These are phyloP conservation scores for Ochropacha duplaris DNA, from an alignment of 2,888 invertebrate genomes.

Conservation along the genomic window DNA sequence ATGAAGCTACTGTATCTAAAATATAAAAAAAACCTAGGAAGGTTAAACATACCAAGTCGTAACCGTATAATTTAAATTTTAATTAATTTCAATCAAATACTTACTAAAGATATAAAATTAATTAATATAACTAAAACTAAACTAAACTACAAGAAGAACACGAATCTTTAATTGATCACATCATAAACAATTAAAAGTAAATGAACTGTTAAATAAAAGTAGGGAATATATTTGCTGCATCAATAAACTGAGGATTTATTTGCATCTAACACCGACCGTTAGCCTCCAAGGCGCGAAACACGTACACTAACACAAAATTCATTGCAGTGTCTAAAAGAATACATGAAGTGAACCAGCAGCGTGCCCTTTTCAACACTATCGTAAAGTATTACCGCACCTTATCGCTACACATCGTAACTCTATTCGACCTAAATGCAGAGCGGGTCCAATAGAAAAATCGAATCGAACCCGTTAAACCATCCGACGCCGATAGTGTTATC, in stretches of 20 bases:
- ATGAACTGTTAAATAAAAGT: no score
- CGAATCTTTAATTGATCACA: no score
- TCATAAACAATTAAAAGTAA: no score
- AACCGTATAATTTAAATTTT: no score
- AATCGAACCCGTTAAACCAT: slow-evolving; percentile 61
- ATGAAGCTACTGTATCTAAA: no score
- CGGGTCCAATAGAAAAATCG: slow-evolving; percentile 68
- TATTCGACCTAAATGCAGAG: slow-evolving; percentile 57
- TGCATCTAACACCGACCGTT: background rate
- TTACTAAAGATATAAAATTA: no score
- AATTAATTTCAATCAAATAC: no score
- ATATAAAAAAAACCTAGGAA: no score
- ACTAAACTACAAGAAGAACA: no score
- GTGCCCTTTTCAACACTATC: slow-evolving; percentile 34
- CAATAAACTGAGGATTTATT: background rate
- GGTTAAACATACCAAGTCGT: no score
- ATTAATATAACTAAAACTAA: no score
- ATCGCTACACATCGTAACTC: slow-evolving; percentile 48
- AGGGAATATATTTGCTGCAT: background rate
- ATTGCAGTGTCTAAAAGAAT: slow-evolving; percentile 11
- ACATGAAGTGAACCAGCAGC: slow-evolving; percentile 25
- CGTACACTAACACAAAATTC: background rate
- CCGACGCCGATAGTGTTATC: slow-evolving; percentile 59
- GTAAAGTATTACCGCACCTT: slow-evolving; percentile 24
- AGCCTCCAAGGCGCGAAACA: background rate